Evolutionary conservation across 2,113 vertebrate genomes (phyloP), one percentile per base, ranked within the genome.

Genomic region (Bombycilla garrulus): DNA sequence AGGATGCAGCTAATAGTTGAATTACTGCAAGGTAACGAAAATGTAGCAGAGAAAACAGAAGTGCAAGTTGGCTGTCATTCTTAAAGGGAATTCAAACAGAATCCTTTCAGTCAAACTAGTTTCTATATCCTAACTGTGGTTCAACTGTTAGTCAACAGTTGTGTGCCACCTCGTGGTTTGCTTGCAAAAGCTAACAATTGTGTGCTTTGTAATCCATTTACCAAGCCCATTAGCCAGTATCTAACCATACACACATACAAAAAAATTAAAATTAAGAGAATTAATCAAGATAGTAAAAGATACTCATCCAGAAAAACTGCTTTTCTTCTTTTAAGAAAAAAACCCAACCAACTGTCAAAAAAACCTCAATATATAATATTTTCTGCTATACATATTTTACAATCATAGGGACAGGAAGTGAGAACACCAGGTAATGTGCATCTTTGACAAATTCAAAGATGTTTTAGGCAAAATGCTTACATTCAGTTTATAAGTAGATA

Each of bases 41-140:
- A 84, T 3, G 19, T 57, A 93, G 92, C 92, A 83, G 64, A 92
- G 74, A 69, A 66, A 89, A 84, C 12, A 45, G 93, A 92, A 86
- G 93, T 69, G 64, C 92, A 93, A 95, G 96, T 88, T 92, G 81
- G 96, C 90, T 92, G 70, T 73, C 87, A 22, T 89, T 84, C 82
- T 81, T 85, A 3, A 3, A 60, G 79, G 33, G 21, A 31, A 86
- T 26, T 53, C 33, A 29, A 40, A 48, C 3, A 28, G 57, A 90
- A 74, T 16, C 70, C 71, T 36, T 25, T 15, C 36, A 29, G 29
- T 57, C 51, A 36, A 29, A 38, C 42, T 35, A 11, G 33, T 31
- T 65, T n/a, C 88, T 62, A 0, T 31, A 54, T 26, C 14, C 5
- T 53, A 51, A 22, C 40, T 12, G 5, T 2, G 22, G 42, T 72